Evolutionary conservation across 1,140 invertebrate genomes (phyloP).

Genomic region (Helicoverpa armigera): DNA sequence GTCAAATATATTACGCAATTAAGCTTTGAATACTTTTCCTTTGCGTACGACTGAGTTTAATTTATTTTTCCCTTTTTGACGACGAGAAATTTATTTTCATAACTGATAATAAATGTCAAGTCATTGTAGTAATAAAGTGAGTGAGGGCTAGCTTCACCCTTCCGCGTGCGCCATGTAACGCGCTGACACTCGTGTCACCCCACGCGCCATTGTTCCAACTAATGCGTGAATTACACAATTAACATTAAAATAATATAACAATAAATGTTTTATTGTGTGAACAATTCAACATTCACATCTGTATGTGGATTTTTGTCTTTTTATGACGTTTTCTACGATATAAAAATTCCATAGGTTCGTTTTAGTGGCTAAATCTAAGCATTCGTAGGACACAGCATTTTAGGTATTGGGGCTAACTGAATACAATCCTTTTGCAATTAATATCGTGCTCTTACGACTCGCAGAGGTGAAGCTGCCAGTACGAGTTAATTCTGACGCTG

Average conservation of each 20-base stretch:
- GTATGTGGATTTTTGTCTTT: not conserved
- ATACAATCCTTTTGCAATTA: not conserved
- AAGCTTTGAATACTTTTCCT: constrained; percentile 64
- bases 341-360: too few species aligned
- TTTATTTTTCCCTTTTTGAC: constrained; percentile 74
- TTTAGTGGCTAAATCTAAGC: too few species aligned
- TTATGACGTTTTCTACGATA: not conserved
- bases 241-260: constrained; percentile 7
- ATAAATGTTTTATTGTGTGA: constrained; percentile 25
- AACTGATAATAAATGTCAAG: constrained; percentile 81
- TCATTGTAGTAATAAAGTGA: constrained; percentile 79
- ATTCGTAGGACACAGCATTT: too few species aligned
- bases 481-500: constrained; percentile 34
- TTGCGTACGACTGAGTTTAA: constrained; percentile 64
- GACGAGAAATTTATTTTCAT: constrained; percentile 77
- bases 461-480: constrained; percentile 31
- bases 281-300: not conserved
- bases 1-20: constrained; percentile 72
- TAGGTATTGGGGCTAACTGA: too few species aligned
- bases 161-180: constrained; percentile 7
- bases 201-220: constrained; percentile 23
- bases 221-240: constrained; percentile 42
- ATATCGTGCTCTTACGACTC: not conserved
- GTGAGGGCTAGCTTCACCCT: constrained; percentile 58
- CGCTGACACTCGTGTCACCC: constrained; percentile 1